These are phyloP conservation scores for Miniopterus natalensis DNA, from an alignment of 2,113 vertebrate species.

Conservation along the genomic window DNA sequence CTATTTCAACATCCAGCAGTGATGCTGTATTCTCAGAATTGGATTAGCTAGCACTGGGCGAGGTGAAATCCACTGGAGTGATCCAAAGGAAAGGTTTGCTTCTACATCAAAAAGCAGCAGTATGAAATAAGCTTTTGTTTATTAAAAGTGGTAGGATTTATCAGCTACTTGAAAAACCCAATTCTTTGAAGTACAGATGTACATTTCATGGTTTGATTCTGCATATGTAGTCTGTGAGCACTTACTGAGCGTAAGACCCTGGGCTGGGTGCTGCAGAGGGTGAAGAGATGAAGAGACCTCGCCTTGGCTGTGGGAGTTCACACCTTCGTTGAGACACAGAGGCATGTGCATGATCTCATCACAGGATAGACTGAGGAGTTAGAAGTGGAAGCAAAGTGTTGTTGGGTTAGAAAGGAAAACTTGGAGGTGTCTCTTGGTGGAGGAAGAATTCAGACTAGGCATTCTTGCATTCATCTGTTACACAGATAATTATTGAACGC, in stretches of 20 bases:
- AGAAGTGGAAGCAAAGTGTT: not conserved
- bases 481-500: not conserved
- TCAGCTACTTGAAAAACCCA: conserved; percentile 22
- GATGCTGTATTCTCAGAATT: conserved; percentile 45
- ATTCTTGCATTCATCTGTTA: not conserved
- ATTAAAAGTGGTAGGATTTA: conserved; percentile 47
- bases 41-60: conserved; percentile 28
- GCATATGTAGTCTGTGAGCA: not conserved
- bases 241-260: not conserved
- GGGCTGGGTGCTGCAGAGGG: not conserved
- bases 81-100: conserved; percentile 30
- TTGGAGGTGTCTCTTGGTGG: not conserved
- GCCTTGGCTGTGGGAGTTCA: not conserved
- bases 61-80: conserved; percentile 25
- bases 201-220: not conserved
- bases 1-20: conserved; percentile 62
- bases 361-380: not conserved
- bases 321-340: not conserved
- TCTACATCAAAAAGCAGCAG: not conserved
- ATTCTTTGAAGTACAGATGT: not conserved
- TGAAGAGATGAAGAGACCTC: not conserved
- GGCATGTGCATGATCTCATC: not conserved
- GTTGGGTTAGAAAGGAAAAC: conserved; percentile 4
- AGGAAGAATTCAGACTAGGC: not conserved
- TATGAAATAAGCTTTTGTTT: conserved; percentile 7